Evolutionary conservation across 2,888 invertebrate genomes (phyloP).

Genomic region (Nomada fucata): DNA sequence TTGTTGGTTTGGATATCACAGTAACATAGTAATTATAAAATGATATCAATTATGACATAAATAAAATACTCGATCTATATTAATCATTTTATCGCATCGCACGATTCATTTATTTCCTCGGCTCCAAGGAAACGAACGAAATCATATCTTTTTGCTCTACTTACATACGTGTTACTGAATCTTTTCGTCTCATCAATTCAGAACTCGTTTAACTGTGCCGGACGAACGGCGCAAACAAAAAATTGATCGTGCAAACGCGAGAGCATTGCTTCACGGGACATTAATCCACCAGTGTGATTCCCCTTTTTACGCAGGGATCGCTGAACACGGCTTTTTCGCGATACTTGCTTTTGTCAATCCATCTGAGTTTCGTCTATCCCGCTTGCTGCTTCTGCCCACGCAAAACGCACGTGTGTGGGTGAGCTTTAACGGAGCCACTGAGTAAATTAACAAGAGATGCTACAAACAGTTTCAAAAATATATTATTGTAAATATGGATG

Average conservation of each 20-base stretch:
- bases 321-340: conserved; percentile 9
- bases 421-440: background rate
- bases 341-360: background rate
- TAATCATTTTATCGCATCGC: too few species aligned
- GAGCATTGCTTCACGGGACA: background rate
- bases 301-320: background rate
- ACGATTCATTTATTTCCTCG: too few species aligned
- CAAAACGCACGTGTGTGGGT: background rate
- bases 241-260: background rate
- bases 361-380: conserved; percentile 7
- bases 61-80: too few species aligned
- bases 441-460: background rate
- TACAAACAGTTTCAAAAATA: too few species aligned
- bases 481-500: background rate
- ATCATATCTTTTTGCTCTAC: background rate
- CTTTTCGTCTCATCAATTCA: background rate
- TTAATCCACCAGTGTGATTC: background rate
- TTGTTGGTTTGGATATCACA: too few species aligned
- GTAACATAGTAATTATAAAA: too few species aligned
- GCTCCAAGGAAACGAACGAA: background rate
- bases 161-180: background rate
- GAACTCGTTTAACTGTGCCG: conserved; percentile 3
- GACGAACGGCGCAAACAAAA: background rate
- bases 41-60: too few species aligned
- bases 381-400: conserved; percentile 5